Evolutionary conservation across 2,888 invertebrate species (phyloP), one percentile per base, ranked within the genome.

Genomic region (Plagiodera versicolora): DNA sequence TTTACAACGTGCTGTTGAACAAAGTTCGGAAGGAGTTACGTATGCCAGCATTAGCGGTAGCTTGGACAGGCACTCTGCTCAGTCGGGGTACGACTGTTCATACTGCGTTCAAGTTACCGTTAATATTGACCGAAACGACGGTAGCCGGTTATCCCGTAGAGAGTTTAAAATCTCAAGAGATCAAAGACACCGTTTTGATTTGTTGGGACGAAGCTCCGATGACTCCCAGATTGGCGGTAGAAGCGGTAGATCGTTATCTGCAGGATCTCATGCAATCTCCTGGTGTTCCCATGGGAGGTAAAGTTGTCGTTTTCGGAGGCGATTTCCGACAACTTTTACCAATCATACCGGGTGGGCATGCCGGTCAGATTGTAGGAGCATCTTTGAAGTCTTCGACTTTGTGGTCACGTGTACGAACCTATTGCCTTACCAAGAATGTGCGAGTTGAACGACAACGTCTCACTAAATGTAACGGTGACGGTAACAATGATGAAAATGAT

Each of bases 281-380:
- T 6, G 30, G 19, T 5, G 18, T n/a, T 14, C 45, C 46, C 14
- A 59, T 64, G 51, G 62, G 65, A 1, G 67, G 65, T 5, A 68
- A 67, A 56, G 30, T 59, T 11, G 55, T 68, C 1, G 51, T 69
- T 9, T 20, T 70, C 8, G 67, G 67, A 3, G 69, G 68, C 6
- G 67, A 69, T 56, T 70, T 70, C 45, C 51, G 66, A 19, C 67
- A 69, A 63, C 46, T 54, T 9, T 47, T 67, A n/a, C 69, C 68
- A 5, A 60, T 67, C 9, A 58, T 66, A 6, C 56, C 54, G 5
- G 47, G 55, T 39, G 68, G 54, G 4, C 20, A 46, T 39, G n/a
- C 51, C 16, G 35, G 20, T 4, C 18, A 17, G 8, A 47, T 47
- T 19, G 11, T 47, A 11, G 8, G 1, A 18, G 18, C 17, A 2